Evolutionary conservation across 2,888 invertebrate genomes (phyloP), one percentile per base, ranked within the genome.

Genomic region (Leptopilina syphax): DNA sequence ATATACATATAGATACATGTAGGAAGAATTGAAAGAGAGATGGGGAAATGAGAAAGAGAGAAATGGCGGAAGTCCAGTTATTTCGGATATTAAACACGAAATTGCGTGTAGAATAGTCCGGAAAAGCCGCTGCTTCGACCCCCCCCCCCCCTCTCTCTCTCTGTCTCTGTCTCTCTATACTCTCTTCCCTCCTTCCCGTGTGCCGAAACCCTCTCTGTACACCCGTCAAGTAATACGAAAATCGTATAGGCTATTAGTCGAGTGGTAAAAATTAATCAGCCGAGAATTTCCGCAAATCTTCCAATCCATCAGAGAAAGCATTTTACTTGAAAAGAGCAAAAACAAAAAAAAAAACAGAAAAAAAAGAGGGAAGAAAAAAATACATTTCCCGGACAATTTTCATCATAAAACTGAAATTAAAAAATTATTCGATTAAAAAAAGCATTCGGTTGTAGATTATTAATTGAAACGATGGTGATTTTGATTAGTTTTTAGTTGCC

Each of bases 1-100:
- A 76, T 60, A 63, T 47, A 12, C 13, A 47, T 47, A 47, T 47
- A 47, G 7, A 47, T 47, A 47, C 8, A 47, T 9, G 34, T 34
- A 34, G 34, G 47, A 47, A 47, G 47, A 7, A 60, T 66, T 47
- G 76, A 12, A 78, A 78, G 57, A 24, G 76, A 65, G 76, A 65
- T 41, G 80, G 79, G 60, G 73, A 73, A 82, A 84, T 77, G 77
- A 63, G 76, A 63, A 80, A 76, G 73, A 81, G 82, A 79, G 83
- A 77, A 81, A 80, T 79, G 78, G 77, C 82, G 88, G 85, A 89
- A 88, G 87, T 87, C 86, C 87, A 86, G 88, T 89, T 89, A 88
- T 89, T 88, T 87, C 87, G 88, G 87, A 87, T 86, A 88, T 88
- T 89, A 86, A 88, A 88, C 87, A 86, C 85, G 88, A 88, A 88